These are phyloP conservation scores for Melanerpes aurifrons DNA, from an alignment of 2,113 vertebrate genomes.

Conservation along the genomic window DNA sequence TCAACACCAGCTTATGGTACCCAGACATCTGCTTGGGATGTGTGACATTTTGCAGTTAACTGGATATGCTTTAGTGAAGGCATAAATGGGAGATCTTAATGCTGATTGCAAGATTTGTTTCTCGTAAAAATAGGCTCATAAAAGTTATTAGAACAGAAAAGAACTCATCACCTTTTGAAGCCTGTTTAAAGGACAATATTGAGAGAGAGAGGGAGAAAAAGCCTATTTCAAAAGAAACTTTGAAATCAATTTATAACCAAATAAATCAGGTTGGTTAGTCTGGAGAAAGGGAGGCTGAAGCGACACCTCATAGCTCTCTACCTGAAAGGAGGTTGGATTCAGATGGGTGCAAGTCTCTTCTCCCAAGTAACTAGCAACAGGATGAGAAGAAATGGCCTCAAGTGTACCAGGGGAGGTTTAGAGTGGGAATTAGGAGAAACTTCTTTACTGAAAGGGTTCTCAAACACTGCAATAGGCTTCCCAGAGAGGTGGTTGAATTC, in stretches of 20 bases:
- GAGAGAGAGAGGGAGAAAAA: neutral
- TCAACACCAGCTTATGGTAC: neutral
- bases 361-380: too few relatives aligned
- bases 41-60: slow-evolving; percentile 20
- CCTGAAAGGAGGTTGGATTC: too few relatives aligned
- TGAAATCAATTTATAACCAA: neutral
- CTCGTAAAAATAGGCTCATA: slow-evolving; percentile 41
- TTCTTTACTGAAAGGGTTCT: too few relatives aligned
- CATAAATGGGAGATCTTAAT: slow-evolving; percentile 24
- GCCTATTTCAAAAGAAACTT: neutral
- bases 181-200: neutral
- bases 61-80: slow-evolving; percentile 16
- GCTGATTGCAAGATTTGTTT: slow-evolving; percentile 31
- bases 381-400: too few relatives aligned
- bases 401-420: too few relatives aligned
- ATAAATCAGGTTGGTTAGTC: neutral
- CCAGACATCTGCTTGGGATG: slow-evolving; percentile 7
- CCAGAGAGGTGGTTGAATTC: too few relatives aligned
- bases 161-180: neutral
- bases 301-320: too few relatives aligned
- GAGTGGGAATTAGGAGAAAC: too few relatives aligned
- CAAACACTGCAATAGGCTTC: too few relatives aligned
- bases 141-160: slow-evolving; percentile 44
- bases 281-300: too few relatives aligned
- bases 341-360: too few relatives aligned